Evolutionary conservation across 1,140 invertebrate genomes (phyloP), one percentile per base, ranked within the genome.

Genomic region (Monochamus saltuarius): DNA sequence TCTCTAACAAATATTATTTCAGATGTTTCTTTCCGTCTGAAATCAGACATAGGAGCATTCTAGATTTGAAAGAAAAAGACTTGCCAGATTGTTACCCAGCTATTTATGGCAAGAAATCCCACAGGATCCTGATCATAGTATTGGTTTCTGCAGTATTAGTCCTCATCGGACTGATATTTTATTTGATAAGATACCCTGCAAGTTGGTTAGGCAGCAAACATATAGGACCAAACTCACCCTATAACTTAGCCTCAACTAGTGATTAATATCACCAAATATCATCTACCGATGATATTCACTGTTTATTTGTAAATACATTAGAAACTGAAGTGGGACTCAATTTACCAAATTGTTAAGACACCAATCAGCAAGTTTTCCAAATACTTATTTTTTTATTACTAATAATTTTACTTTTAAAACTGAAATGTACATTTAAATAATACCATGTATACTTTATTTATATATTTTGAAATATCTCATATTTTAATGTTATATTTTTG

Each of bases 221-320:
- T 14, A 52, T 73, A 3, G 67, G 70, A 16, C 68, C 66, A n/a
- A 49, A 68, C 13, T 75, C 73, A 7, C 73, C 73, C 9, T 75
- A 75, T 50, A 66, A 46, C 29, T n/a, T 39, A 7, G 52, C 68
- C 13, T 56, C 58, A 13, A 53, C 36, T 1, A 19, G 13, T 39
- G 51, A 53, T 10, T 22, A 29, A 53, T 39, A n/a, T 10, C 16
- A 10, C 13, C 17, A 2, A 13, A 11, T n/a, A 10, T 42, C 16
- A 13, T 42, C 16, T 42, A 42, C n/a, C 16, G n/a, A 13, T 42
- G 9, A 40, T 11, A 40, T 40, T 40, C 8, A 3, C 8, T 40
- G 4, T 14, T 14, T 29, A 29, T 29, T 6, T 29, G 22, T 3
- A 29, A 29, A 29, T 29, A 29, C 6, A 29, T 3, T 29, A n/a